Percentiles rank a stretch among this genome's conserved stretches.
Conservation (phyloP, 1,140 invertebrate species). For the Papilio helenus region DNA sequence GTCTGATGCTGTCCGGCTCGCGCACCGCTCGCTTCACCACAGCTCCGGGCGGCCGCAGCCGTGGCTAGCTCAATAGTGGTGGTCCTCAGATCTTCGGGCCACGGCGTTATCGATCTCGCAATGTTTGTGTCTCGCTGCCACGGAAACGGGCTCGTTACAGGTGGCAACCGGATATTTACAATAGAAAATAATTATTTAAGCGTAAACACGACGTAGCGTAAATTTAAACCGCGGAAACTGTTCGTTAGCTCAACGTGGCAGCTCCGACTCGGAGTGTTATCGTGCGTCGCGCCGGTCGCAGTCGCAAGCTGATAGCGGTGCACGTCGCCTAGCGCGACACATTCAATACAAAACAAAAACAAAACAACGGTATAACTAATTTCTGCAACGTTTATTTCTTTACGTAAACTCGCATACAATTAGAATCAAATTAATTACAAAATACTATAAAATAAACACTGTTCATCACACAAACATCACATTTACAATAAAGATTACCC, state of each 20-base stretch:
- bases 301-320: slow-evolving; percentile 50
- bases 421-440: background rate
- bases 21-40: slow-evolving; percentile 41
- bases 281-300: slow-evolving; percentile 42
- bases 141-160: slow-evolving; percentile 65
- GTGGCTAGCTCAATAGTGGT: background rate
- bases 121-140: slow-evolving; percentile 76
- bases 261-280: slow-evolving; percentile 49
- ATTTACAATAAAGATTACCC: background rate
- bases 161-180: slow-evolving; percentile 55
- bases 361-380: background rate
- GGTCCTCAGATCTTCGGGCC: slow-evolving; percentile 26
- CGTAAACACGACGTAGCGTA: slow-evolving; percentile 44
- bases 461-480: background rate
- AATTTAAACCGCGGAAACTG: slow-evolving; percentile 11
- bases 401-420: background rate
- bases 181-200: slow-evolving; percentile 42
- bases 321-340: slow-evolving; percentile 32
- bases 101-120: slow-evolving; percentile 70
- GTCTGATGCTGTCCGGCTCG: slow-evolving; percentile 44
- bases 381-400: background rate
- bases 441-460: background rate
- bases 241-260: slow-evolving; percentile 30
- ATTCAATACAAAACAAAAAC: slow-evolving; percentile 18
- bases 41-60: slow-evolving; percentile 1